Percentiles rank a stretch among this genome's conserved stretches.
Evolutionary conservation across 2,113 vertebrate species (phyloP).

Genomic region (Elaphurus davidianus): DNA sequence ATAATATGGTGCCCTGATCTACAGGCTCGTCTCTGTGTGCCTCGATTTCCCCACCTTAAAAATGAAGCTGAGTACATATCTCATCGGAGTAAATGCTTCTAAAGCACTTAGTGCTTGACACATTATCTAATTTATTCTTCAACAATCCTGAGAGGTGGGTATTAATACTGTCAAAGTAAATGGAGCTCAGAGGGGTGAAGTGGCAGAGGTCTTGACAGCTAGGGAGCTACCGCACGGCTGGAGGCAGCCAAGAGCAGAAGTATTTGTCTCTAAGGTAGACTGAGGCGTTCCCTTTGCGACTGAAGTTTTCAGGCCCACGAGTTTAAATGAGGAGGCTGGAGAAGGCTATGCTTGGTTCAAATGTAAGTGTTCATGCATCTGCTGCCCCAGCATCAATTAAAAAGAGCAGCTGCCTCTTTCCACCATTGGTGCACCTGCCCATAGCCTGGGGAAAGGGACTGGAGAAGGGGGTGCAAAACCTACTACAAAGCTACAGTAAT

Average conservation of each 20-base stretch:
- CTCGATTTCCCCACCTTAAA: conserved; percentile 11
- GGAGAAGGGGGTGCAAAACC: neutral
- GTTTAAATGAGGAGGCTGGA: neutral
- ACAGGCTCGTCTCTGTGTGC: neutral
- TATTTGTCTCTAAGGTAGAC: neutral
- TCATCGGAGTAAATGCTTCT: neutral
- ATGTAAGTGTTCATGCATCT: neutral
- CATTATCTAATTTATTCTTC: conserved; percentile 55
- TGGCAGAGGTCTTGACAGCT: conserved; percentile 18
- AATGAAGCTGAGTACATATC: neutral
- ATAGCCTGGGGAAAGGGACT: neutral
- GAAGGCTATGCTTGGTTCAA: neutral
- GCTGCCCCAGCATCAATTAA: neutral
- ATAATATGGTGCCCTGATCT: rapidly evolving
- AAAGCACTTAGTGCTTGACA: conserved; percentile 14
- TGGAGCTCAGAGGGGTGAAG: neutral
- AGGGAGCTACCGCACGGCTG: neutral
- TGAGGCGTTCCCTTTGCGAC: neutral
- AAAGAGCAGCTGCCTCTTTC: neutral
- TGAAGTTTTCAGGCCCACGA: neutral
- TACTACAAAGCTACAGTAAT: neutral
- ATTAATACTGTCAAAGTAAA: conserved; percentile 44
- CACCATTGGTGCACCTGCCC: neutral
- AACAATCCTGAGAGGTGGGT: conserved; percentile 29
- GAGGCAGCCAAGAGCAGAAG: neutral